A percentile compares a stretch with the other conserved stretches of the same genome.
phyloP scores from a whole-genome alignment of 2,888 invertebrate genomes.

The Dioctria linearis region DNA sequence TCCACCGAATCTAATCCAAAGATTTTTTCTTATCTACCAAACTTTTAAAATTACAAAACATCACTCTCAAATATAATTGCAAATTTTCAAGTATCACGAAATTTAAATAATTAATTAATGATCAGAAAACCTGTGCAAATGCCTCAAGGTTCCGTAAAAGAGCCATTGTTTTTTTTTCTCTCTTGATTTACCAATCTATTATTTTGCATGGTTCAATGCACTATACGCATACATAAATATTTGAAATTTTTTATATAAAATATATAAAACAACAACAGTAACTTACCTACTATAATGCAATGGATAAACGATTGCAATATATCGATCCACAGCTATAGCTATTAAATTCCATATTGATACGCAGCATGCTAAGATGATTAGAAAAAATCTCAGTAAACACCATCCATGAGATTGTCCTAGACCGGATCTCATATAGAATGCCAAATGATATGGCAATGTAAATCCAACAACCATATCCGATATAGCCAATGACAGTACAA shows the following conservation, averaged over 20 bases:
- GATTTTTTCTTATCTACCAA: no score
- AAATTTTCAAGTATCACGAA: no score
- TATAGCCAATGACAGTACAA: conserved; percentile 84
- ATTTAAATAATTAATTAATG: no score
- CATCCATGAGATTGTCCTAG: conserved; percentile 76
- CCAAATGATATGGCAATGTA: conserved; percentile 83
- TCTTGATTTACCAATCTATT: no score
- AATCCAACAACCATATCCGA: conserved; percentile 86
- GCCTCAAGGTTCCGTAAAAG: no score
- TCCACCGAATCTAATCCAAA: no score
- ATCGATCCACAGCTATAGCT: conserved; percentile 85
- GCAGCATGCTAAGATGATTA: conserved; percentile 83
- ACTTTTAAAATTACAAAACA: no score
- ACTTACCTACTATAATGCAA: conserved; percentile 79
- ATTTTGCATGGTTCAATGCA: not conserved
- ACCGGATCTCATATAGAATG: conserved; percentile 78
- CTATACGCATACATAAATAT: not conserved
- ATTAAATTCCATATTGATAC: conserved; percentile 86
- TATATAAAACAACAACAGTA: conserved; percentile 2
- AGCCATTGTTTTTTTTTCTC: no score
- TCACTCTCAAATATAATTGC: no score
- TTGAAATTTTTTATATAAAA: not conserved
- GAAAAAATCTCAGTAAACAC: conserved; percentile 81
- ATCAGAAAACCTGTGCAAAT: no score
- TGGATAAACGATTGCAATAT: conserved; percentile 85